Percentiles rank a stretch among this genome's conserved stretches.
phyloP scores from a whole-genome alignment of 2,888 invertebrate species.

The Polyploca ridens region DNA sequence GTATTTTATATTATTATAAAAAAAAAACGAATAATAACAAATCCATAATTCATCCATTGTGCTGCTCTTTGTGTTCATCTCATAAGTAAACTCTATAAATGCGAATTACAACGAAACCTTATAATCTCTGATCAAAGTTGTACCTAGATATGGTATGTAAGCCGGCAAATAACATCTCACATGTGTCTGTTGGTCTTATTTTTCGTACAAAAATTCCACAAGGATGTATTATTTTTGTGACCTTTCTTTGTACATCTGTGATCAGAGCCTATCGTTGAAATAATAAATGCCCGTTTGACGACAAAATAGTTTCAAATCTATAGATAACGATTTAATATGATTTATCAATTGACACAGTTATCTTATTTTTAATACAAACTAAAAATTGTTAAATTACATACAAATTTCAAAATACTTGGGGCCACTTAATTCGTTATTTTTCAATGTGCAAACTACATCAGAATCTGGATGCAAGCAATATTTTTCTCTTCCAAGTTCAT shows the following conservation, averaged over 20 bases:
- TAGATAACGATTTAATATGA: background rate
- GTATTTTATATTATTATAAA: conserved; percentile 48
- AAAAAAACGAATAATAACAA: conserved; percentile 39
- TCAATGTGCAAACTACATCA: background rate
- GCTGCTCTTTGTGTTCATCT: conserved; percentile 31
- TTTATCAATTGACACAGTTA: conserved; percentile 2
- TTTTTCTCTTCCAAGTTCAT: background rate
- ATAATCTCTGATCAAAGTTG: background rate
- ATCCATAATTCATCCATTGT: conserved; percentile 34
- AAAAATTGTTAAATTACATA: background rate
- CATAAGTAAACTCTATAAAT: conserved; percentile 33
- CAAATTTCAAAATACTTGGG: conserved; percentile 3
- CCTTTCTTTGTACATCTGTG: background rate
- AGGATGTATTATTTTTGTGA: background rate
- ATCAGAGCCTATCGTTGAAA: background rate
- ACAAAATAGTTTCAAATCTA: background rate
- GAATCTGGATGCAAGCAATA: background rate
- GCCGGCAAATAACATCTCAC: background rate
- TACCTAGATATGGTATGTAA: background rate
- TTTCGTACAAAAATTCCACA: background rate
- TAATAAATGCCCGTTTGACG: background rate
- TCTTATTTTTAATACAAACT: background rate
- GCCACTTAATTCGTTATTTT: background rate
- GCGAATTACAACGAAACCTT: conserved; percentile 19
- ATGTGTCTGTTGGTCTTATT: background rate